Base-by-base conservation (phyloP, 2,888 invertebrate genomes). In the Pheosia gnoma region DNA sequence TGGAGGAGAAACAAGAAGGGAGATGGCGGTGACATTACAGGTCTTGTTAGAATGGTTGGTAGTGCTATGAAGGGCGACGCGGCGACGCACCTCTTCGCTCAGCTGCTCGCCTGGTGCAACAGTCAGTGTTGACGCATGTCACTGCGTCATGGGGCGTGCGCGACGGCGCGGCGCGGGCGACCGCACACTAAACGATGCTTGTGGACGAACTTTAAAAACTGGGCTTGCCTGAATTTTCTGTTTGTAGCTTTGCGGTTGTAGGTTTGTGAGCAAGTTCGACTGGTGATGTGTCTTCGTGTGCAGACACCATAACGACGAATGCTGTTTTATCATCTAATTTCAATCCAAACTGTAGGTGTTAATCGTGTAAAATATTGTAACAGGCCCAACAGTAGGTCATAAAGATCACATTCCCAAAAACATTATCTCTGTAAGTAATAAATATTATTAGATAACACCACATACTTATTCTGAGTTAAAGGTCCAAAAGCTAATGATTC, bases 111-210 rank as follows among this genome's bases (percentile, higher is more conserved):
- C 89, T 90, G 85, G 90, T 93, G 86, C 84, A 85, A 62, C 79
- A 81, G 84, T 85, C 87, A 84, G 78, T 81, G 83, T 90, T 92
- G 93, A 93, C 93, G 93, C 92, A 92, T 91, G 92, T 92, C 90
- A 91, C 87, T 89, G 92, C 91, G 87, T 87, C 87, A 82, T 84
- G 86, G 87, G 86, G 86, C 91, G 90, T 91, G 87, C 83, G 83
- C 85, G 81, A 71, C 75, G 75, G 62, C 63, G 71, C 75, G 75
- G 62, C 63, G 75, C 72, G 70, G 73, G 70, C 65, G 43, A n/a
- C 38, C 38, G 45, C 52, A 41, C 43, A 36, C 52, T 10, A 43
- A 43, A 43, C 43, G 43, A 39, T 39, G 43, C 0, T 47, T 5
- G 5, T 47, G 41, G 41, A 3, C 5, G 8, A 41, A 41, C 41